Conservation (phyloP, 2,888 invertebrate species). For the Coleophora deauratella region DNA sequence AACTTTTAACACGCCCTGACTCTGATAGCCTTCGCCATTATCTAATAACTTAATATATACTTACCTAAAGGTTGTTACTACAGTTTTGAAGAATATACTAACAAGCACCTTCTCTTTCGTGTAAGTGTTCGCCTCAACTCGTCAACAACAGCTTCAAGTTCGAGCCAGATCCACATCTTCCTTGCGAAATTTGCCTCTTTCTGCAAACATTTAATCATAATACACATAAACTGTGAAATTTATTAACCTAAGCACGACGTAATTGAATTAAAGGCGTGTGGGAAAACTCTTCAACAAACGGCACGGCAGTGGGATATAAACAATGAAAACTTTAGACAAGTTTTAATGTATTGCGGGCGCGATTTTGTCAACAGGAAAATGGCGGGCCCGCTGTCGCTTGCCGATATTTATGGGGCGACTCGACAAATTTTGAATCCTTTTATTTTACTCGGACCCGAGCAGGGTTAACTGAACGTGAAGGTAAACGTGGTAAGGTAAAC, state of each 20-base stretch:
- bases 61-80: no score
- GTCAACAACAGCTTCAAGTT: no score
- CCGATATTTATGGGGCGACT: slow-evolving; percentile 60
- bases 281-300: slow-evolving; percentile 42
- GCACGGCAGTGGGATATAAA: slow-evolving; percentile 37
- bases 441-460: slow-evolving; percentile 32
- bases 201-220: no score
- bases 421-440: slow-evolving; percentile 63
- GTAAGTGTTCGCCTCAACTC: no score
- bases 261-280: slow-evolving; percentile 44
- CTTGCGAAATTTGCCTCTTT: no score
- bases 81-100: no score
- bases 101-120: not conserved
- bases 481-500: slow-evolving; percentile 49
- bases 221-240: no score
- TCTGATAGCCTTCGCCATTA: no score
- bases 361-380: slow-evolving; percentile 72
- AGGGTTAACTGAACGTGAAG: slow-evolving; percentile 48
- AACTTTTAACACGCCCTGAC: no score
- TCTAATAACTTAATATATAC: no score
- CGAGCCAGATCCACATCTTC: no score
- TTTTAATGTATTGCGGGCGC: slow-evolving; percentile 63
- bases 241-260: slow-evolving; percentile 11
- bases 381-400: slow-evolving; percentile 62
- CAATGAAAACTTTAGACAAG: slow-evolving; percentile 65